These are phyloP conservation scores for Bombus breviceps DNA, from an alignment of 1,140 invertebrate genomes.

Conservation along the genomic window DNA sequence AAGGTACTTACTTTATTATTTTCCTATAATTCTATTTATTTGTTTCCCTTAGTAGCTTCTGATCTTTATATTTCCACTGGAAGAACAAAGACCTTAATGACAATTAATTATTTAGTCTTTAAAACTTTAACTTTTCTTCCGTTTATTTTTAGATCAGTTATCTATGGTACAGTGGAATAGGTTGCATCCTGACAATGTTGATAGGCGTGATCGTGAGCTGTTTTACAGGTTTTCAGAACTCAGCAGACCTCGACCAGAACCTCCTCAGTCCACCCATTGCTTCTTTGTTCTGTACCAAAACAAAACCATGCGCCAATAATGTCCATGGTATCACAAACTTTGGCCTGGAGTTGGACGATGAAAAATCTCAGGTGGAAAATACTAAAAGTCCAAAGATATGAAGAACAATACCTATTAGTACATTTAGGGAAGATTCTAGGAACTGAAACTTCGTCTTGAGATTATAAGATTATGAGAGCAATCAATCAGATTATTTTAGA, in stretches of 20 bases:
- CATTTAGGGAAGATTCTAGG: not conserved
- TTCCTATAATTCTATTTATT: not conserved
- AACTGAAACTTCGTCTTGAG: not conserved
- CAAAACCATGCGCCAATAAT: constrained; percentile 59
- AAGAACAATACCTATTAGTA: not conserved
- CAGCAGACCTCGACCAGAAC: constrained; percentile 82
- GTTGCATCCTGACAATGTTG: constrained; percentile 87
- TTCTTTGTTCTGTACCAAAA: constrained; percentile 68
- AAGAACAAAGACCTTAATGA: not conserved
- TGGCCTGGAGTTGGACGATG: constrained; percentile 78
- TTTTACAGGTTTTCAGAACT: constrained; percentile 85
- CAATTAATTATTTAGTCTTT: not conserved
- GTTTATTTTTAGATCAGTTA: constrained; percentile 85
- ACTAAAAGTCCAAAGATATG: constrained; percentile 47
- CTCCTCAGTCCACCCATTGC: constrained; percentile 83
- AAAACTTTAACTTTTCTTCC: not conserved
- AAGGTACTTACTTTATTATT: constrained; percentile 60
- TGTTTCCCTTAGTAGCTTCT: not conserved
- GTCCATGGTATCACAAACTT: constrained; percentile 78
- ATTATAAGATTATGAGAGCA: not conserved
- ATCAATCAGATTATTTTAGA: not conserved
- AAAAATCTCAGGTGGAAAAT: constrained; percentile 62
- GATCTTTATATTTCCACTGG: not conserved
- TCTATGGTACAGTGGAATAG: constrained; percentile 91
- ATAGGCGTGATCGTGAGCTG: constrained; percentile 89